phyloP scores from a whole-genome alignment of 2,797 vertebrate species.

The Galagoides demidoff region DNA sequence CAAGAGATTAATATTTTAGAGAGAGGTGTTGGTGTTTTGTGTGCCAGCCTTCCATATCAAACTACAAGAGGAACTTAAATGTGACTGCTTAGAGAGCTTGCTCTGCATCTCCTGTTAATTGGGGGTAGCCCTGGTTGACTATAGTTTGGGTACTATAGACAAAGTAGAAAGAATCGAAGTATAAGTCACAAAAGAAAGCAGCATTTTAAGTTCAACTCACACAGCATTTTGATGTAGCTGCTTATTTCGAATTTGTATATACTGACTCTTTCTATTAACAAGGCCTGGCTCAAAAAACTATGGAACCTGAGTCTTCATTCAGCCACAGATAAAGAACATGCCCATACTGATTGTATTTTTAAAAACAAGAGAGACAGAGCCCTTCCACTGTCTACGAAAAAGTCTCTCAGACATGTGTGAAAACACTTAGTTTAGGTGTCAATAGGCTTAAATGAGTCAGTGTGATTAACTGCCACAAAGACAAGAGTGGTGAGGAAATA shows the following conservation, averaged over 20 bases:
- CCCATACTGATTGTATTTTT: background rate
- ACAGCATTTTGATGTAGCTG: background rate
- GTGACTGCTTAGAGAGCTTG: background rate
- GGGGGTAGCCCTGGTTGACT: background rate
- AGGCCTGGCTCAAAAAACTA: background rate
- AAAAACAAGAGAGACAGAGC: background rate
- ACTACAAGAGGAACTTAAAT: background rate
- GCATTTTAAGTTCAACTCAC: background rate
- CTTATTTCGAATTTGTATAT: background rate
- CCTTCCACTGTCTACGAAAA: background rate
- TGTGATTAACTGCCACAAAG: background rate
- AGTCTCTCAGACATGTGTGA: background rate
- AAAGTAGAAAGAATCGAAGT: background rate
- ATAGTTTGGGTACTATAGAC: background rate
- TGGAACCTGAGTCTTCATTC: background rate
- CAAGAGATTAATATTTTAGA: background rate
- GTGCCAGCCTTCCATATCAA: background rate
- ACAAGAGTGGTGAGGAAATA: background rate
- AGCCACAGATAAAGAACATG: background rate
- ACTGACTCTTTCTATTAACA: background rate
- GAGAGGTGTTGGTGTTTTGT: rapidly evolving
- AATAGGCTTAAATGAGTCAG: background rate
- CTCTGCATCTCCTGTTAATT: background rate
- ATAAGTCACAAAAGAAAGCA: background rate
- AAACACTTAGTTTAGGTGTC: background rate